Evolutionary conservation across 1,140 invertebrate species (phyloP), one percentile per base, ranked within the genome.

Genomic region (Lepidurus couesii): DNA sequence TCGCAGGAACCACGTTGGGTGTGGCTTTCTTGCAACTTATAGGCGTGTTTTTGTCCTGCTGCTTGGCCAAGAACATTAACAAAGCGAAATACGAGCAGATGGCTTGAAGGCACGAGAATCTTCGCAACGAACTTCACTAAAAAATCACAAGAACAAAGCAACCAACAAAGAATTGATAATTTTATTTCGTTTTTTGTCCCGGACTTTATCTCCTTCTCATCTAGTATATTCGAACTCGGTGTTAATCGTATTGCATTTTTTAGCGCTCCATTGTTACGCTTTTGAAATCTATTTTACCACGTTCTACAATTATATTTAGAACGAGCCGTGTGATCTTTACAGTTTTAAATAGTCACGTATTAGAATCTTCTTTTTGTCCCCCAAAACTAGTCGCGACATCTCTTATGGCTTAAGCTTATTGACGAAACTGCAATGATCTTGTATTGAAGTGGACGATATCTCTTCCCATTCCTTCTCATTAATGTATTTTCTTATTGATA

Each of bases 81-180:
- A 92, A 91, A 85, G 89, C 90, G 6, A 93, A 93, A 85, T 94
- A 93, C 83, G 91, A 94, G 84, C 90, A 90, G 79, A 90, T 91
- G 85, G 87, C 88, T 83, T 91, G 85, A 88, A 53, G 16, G 53
- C 53, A 21, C 16, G 53, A 7, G 9, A 65, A 16, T 65, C 53
- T 9, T 7, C 53, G 53, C 13, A 21, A 21, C 21, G 53, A 65
- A 65, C 53, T n/a, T 65, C 53, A 65, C 5, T 65, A 7, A 11
- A 65, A 13, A 65, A 65, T 7, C 53, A n/a, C 21, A 65, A 65
- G 16, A 13, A 7, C 53, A n/a, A 65, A 65, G 21, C 53, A 34
- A 34, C 34, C 34, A 34, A 34, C 34, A 34, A 34, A 2, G 4
- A 34, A 4, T 34, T 34, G n/a, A 1, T 34, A 34, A 34, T 34